Base-by-base conservation (phyloP, 2,113 vertebrate species). In the Mesitornis unicolor region DNA sequence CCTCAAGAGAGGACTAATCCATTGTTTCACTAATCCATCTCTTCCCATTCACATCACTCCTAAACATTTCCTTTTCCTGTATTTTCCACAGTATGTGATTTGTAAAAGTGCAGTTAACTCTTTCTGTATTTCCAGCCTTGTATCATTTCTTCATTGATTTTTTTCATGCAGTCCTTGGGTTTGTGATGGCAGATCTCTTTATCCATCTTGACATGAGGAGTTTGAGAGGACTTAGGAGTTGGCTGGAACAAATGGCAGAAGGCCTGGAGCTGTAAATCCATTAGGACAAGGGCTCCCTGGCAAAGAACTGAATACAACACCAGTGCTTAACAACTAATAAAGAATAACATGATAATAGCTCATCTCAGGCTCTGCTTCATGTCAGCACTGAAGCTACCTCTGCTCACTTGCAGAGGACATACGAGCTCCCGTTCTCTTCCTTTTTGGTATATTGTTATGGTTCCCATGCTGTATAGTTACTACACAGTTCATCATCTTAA, bases 231-330 rank as follows among this genome's bases (percentile, higher is more conserved):
- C 71, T 91, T 93, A 81, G 25, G 36, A 56, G 11, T n/a, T 94
- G 92, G 60, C 88, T 92, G 83, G 79, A 78, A n/a, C 28, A 86
- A 84, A 90, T 93, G 83, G 59, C 82, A 94, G 63, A 83, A 36
- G 21, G 43, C 85, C 82, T 90, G 83, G 43, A 90, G 31, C 13
- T 65, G 24, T 83, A 73, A 93, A 75, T 92, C 82, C 31, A 25
- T 77, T 19, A 87, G 71, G 76, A 73, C 45, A 57, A 91, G 53
- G 56, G 18, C 35, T 89, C 26, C 89, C 64, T 91, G 47, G 47
- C 13, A 4, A 81, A 65, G 61, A 88, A 29, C 54, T 38, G 18
- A 73, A 50, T 36, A 63, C 50, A 89, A 71, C 36, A 43, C 64
- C 47, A 71, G 31, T 43, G 79, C 54, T 90, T 80, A 90, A 91